Percentiles rank a stretch among this genome's conserved stretches.
These are phyloP conservation scores for Halcyon leucocephala DNA, from an alignment of 2,797 vertebrate species.

Conservation along the genomic window DNA sequence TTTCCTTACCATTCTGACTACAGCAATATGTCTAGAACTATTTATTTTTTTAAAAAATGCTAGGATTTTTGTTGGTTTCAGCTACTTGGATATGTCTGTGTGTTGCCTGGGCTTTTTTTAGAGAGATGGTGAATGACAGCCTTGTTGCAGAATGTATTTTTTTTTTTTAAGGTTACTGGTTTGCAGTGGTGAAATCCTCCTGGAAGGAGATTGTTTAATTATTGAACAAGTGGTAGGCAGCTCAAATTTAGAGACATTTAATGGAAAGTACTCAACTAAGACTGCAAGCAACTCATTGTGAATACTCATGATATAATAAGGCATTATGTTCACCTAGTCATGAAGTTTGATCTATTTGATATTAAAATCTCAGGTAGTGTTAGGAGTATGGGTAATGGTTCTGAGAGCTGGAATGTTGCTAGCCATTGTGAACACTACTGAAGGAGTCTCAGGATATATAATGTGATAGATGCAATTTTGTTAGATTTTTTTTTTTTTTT, in stretches of 20 bases:
- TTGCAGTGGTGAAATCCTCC: conserved; percentile 56
- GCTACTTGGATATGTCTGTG: not conserved
- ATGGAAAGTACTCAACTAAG: conserved; percentile 4
- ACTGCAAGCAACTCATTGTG: not conserved
- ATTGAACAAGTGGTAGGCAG: conserved; percentile 43
- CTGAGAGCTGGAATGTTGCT: conserved; percentile 60
- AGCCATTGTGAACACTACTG: conserved; percentile 1
- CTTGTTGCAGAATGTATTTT: not conserved
- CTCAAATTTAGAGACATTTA: conserved; percentile 59
- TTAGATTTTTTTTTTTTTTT: conserved; percentile 53
- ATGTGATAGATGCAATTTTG: conserved; percentile 45
- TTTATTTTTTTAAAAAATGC: not conserved
- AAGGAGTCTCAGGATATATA: conserved; percentile 32
- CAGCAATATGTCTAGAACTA: not conserved
- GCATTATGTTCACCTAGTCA: conserved; percentile 30
- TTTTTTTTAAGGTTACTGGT: not conserved
- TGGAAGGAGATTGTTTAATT: conserved; percentile 54
- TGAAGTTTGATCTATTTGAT: conserved; percentile 67
- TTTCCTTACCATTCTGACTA: not conserved
- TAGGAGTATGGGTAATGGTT: conserved; percentile 65
- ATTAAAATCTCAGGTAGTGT: conserved; percentile 67
- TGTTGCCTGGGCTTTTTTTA: not conserved
- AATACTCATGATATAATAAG: not conserved
- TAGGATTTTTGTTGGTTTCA: conserved; percentile 18
- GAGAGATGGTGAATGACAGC: not conserved